Evolutionary conservation across 2,797 vertebrate genomes (phyloP).

Genomic region (Masticophis lateralis): DNA sequence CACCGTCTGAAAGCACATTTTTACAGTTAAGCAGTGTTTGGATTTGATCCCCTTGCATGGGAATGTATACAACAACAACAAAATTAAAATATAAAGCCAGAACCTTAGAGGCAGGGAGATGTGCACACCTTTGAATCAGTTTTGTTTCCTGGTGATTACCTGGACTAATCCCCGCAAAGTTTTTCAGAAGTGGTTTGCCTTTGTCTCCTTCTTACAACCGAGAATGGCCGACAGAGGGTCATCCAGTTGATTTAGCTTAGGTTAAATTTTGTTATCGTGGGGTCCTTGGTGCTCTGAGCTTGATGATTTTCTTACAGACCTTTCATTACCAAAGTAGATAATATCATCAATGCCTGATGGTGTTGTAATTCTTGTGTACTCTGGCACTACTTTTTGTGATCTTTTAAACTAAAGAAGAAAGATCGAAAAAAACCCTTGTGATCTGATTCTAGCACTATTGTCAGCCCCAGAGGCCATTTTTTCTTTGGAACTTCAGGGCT

Average conservation of each 20-base stretch:
- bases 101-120: not conserved
- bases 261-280: not conserved
- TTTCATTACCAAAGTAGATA: not conserved
- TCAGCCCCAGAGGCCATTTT: no score
- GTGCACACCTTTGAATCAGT: not conserved
- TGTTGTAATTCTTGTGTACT: not conserved
- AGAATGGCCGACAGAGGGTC: not conserved
- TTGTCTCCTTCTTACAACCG: not conserved
- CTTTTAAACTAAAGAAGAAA: not conserved
- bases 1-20: not conserved
- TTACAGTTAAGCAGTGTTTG: not conserved
- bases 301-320: not conserved
- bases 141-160: not conserved
- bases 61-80: not conserved
- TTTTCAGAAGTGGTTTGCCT: not conserved
- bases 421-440: not conserved
- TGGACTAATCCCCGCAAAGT: not conserved
- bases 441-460: not conserved
- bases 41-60: not conserved
- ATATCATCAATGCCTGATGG: not conserved
- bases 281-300: not conserved
- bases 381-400: not conserved
- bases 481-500: no score
- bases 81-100: not conserved
- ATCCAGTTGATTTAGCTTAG: not conserved